A percentile compares a stretch with the other conserved stretches of the same genome.
phyloP scores from a whole-genome alignment of 2,888 invertebrate genomes.

The Acanthosepion pharaonis region DNA sequence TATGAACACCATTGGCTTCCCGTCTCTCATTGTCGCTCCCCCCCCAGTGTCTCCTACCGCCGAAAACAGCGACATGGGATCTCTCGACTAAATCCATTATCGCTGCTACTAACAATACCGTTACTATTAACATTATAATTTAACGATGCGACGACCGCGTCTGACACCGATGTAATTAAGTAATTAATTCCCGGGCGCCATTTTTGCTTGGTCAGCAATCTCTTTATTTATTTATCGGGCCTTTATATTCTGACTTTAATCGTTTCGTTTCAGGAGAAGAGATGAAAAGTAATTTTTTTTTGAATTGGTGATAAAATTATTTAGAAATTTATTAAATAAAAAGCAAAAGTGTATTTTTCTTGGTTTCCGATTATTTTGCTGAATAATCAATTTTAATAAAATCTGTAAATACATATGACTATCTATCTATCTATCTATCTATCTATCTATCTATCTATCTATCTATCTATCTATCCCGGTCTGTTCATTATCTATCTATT shows the following conservation, averaged over 20 bases:
- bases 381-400: not conserved
- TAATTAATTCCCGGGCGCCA: not conserved
- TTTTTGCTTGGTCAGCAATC: not conserved
- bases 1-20: not conserved
- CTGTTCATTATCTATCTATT: too few species aligned
- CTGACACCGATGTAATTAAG: not conserved
- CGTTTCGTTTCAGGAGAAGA: not conserved
- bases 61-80: not conserved
- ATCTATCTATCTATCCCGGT: too few species aligned
- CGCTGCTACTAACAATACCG: not conserved
- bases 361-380: not conserved
- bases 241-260: not conserved
- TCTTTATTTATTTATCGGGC: not conserved
- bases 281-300: not conserved
- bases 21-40: not conserved
- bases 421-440: too few species aligned
- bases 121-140: not conserved
- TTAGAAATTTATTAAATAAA: not conserved
- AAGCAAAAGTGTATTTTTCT: not conserved
- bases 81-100: not conserved
- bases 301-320: not conserved
- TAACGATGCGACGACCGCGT: not conserved
- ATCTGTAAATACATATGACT: too few species aligned
- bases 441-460: too few species aligned
- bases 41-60: not conserved